Evolutionary conservation across 2,797 vertebrate species (phyloP), one percentile per base, ranked within the genome.

Genomic region (Spinus olivaceus): DNA sequence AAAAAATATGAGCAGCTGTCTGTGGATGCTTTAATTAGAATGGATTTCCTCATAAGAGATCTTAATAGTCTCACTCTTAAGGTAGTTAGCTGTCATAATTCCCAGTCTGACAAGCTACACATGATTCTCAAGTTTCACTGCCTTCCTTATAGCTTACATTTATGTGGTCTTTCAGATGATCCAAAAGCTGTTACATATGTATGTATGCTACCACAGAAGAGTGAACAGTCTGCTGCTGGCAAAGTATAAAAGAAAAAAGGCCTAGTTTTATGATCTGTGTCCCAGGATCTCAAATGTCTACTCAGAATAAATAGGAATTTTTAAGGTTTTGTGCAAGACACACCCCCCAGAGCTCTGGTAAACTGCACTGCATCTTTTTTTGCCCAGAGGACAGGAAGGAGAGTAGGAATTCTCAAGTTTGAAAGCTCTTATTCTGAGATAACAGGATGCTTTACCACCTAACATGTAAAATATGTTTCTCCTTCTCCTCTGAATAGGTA

Each of bases 271-370:
- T 86, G 79, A 88, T 79, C 59, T 8, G 1, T 46, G 49, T 95
- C 88, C 81, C 82, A 88, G 79, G 61, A 86, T 92, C 69, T 91
- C 57, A 61, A 65, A 86, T 82, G 32, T 63, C 65, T 30, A 22
- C 32, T 91, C 69, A 61, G 86, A 90, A 95, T 93, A 96, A 96
- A 91, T 88, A 96, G 91, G 93, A 93, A 94, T 91, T 90, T 92
- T 78, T 86, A 92, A 90, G 76, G 72, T 63, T 95, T 94, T 81
- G 42, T 86, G 79, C 44, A 35, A 25, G 81, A 93, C 81, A 76
- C 70, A 28, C 47, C 24, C 14, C 44, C 54, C 35, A 37, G 72
- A 67, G 56, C 69, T 21, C 32, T 66, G 54, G 51, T 74, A 83
- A 91, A 65, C 72, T 81, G 56, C 46, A 14, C 53, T 33, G 41